Evolutionary conservation across 1,140 invertebrate genomes (phyloP), one percentile per base, ranked within the genome.

Genomic region (Bombus huntii): DNA sequence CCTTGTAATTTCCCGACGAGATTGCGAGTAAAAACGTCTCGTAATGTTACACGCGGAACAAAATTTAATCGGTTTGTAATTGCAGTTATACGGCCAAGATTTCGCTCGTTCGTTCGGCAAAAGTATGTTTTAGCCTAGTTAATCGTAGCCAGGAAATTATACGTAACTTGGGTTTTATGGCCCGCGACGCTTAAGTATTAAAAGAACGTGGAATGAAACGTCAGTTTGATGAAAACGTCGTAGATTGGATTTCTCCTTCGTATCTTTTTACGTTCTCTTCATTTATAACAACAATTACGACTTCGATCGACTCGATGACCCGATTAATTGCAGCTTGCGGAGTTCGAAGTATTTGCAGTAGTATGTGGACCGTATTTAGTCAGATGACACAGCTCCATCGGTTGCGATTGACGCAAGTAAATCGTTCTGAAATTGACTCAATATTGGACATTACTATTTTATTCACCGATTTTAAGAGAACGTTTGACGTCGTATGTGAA

Each of bases 401-500:
- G 28, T 62, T 22, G 34, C 65, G 9, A 88, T 83, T 88, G 86
- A 91, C 83, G 75, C 78, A 81, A 92, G 18, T 90, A 90, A 90
- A 90, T 91, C 87, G 85, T 81, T 81, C 62, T 87, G 86, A 87
- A 91, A 91, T 92, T 86, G 80, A 88, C 87, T 92, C 79, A 88
- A 86, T 37, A 18, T 65, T 53, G 62, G 31, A 18, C 1, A 8
- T 8, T 34, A 18, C 15, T 66, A 34, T 6, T 66, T 34, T 34
- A 8, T 34, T 66, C n/a, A 9, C 15, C 1, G 57, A 59, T 28
- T n/a, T 62, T n/a, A 62, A 13, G 28, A 62, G 3, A n/a, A 62
- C 12, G 4, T 12, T 12, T 10, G 28, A 62, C 10, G 57, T 28
- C 3, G 3, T n/a, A 28, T n/a, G 12, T 12, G 0, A 59, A 28